These are phyloP conservation scores for Sciaenops ocellatus DNA, from an alignment of 2,797 vertebrate species.

Conservation along the genomic window DNA sequence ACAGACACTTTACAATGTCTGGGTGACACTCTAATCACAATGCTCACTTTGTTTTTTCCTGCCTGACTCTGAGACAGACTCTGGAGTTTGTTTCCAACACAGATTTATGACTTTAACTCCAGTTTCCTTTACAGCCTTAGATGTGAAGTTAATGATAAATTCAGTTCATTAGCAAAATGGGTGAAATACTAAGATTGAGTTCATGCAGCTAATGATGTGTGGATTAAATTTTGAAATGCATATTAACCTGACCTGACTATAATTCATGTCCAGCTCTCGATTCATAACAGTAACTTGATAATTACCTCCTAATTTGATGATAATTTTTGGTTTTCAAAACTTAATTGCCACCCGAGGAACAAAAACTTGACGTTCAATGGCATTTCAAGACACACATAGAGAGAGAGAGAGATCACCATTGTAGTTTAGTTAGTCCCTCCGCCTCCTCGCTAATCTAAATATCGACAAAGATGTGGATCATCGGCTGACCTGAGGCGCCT, in stretches of 20 bases:
- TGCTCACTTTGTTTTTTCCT: conserved; percentile 35
- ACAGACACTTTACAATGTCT: conserved; percentile 40
- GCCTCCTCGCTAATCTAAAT: too few species aligned
- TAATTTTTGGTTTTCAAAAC: neutral
- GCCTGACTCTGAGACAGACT: conserved; percentile 26
- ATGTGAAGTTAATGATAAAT: conserved; percentile 25
- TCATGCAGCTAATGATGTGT: conserved; percentile 43
- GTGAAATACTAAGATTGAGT: neutral
- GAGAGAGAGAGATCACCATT: neutral
- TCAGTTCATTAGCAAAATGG: conserved; percentile 29
- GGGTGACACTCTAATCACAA: conserved; percentile 19
- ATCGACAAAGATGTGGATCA: too few species aligned
- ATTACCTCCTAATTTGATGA: neutral
- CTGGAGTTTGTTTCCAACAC: neutral
- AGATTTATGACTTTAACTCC: conserved; percentile 30
- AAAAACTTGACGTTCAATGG: neutral
- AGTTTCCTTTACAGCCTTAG: neutral
- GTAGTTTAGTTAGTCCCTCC: too few species aligned
- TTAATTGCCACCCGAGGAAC: neutral
- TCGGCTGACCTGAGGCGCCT: too few species aligned
- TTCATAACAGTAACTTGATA: neutral
- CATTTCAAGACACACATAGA: neutral
- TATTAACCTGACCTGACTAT: conserved; percentile 9
- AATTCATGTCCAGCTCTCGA: neutral
- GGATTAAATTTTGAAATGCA: conserved; percentile 26